Base-by-base conservation (phyloP, 2,113 vertebrate genomes). In the Lonchura striata region DNA sequence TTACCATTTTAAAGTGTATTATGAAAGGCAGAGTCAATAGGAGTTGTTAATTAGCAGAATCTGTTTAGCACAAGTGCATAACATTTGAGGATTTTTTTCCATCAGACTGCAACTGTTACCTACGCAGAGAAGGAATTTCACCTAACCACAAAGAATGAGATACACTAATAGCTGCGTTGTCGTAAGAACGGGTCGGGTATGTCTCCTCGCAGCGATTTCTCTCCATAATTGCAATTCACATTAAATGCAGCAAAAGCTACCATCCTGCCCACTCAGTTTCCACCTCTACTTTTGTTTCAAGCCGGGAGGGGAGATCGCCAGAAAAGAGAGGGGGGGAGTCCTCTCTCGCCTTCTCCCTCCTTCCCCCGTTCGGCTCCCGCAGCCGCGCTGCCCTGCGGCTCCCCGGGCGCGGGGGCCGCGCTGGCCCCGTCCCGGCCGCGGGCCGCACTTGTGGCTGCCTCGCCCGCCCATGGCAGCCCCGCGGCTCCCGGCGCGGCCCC, bases 181-280 rank as follows among this genome's bases (percentile, higher is more conserved):
- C 63, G 96, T 75, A 86, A 68, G 92, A 91, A 7, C 35, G 37
- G 64, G 35, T 84, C 50, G 68, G 60, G 46, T 68, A 65, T 65
- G 86, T 91, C 92, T 96, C 81, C 94, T 96, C 95, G 46, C 79
- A 96, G 91, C 78, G 86, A 94, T 75, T 84, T 17, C 79, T 64
- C 77, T 97, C 95, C 83, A 79, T 75, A 96, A 96, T 83, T 90
- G 79, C 90, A 94, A 87, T 86, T 95, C 95, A 35, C 83, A 93
- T 95, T 90, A 85, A 94, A 95, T 86, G 94, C 49, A 92, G 92
- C 57, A 87, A 96, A 97, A 60, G 87, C 68, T 93, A 66, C 90
- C 85, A 54, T 94, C 87, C 89, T 96, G 63, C 92, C 95, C 96
- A 95, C 96, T 96, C 94, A 61, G 54, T 96, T 97, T 95, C 91